A percentile compares a stretch with the other conserved stretches of the same genome.
Conservation (phyloP, 2,888 invertebrate species). For the Villa cingulata region DNA sequence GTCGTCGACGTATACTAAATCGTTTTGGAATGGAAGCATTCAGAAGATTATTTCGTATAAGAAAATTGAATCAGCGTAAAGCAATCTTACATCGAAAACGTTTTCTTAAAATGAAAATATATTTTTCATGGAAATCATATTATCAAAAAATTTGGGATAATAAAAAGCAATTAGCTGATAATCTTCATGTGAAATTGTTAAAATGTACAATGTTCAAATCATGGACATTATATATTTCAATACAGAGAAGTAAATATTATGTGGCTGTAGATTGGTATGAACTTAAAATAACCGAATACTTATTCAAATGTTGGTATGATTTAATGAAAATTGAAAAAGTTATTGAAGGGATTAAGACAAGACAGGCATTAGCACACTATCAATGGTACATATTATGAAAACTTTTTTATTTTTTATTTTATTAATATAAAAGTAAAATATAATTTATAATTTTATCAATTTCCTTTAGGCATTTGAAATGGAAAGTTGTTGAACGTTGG, state of each 20-base stretch:
- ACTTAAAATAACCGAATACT: conserved; percentile 41
- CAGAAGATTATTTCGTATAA: conserved; percentile 27
- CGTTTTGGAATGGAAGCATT: conserved; percentile 30
- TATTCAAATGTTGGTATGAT: conserved; percentile 40
- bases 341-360: conserved; percentile 37
- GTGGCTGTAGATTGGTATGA: conserved; percentile 62
- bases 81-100: conserved; percentile 39
- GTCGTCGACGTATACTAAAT: conserved; percentile 29
- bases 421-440: not conserved
- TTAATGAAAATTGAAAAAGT: conserved; percentile 36
- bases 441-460: not conserved
- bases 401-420: not conserved
- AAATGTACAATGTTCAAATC: conserved; percentile 36
- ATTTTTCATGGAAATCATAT: conserved; percentile 41
- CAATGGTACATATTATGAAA: conserved; percentile 25
- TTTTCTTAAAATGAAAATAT: conserved; percentile 38
- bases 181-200: conserved; percentile 40
- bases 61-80: conserved; percentile 31
- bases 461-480: conserved; percentile 30
- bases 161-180: conserved; percentile 43
- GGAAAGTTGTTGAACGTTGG: conserved; percentile 45
- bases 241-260: conserved; percentile 42
- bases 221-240: conserved; percentile 34
- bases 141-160: conserved; percentile 39
- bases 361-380: conserved; percentile 32